Conservation (phyloP, 2,113 vertebrate species). For the Marmota flaviventris region DNA sequence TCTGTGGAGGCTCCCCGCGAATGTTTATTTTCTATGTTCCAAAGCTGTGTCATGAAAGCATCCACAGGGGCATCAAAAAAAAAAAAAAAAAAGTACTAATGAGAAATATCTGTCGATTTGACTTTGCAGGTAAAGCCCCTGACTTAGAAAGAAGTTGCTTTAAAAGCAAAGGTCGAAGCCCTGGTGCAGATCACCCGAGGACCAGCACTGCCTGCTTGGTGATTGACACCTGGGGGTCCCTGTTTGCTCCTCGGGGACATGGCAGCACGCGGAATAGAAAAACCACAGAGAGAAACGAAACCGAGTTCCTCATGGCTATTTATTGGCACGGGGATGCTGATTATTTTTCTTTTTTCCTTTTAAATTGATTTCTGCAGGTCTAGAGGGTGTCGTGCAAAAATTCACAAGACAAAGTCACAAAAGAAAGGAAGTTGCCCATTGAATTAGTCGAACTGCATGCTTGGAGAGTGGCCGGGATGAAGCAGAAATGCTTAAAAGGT, state of each 20-base stretch:
- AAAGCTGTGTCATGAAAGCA: not conserved
- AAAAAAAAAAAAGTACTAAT: too few species aligned
- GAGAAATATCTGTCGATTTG: not conserved
- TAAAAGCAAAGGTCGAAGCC: not conserved
- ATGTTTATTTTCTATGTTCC: accelerated
- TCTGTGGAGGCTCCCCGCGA: accelerated
- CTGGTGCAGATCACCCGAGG: accelerated
- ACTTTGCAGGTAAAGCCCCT: not conserved
- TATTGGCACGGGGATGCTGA: accelerated
- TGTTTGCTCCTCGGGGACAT: accelerated
- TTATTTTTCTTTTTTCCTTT: not conserved
- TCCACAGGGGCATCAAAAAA: accelerated
- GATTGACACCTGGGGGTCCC: accelerated
- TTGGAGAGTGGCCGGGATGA: not conserved
- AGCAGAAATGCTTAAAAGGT: not conserved
- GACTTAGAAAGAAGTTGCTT: not conserved
- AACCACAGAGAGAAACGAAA: not conserved
- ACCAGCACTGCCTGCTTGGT: accelerated
- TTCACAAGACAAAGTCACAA: not conserved
- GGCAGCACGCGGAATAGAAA: accelerated
- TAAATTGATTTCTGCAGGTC: not conserved
- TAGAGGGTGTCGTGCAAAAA: not conserved
- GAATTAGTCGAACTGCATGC: not conserved
- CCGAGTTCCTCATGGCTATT: accelerated
- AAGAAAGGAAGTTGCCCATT: not conserved